A percentile compares a stretch with the other conserved stretches of the same genome.
Evolutionary conservation across 2,113 vertebrate genomes (phyloP).

Genomic region (Uropsilus gracilis): DNA sequence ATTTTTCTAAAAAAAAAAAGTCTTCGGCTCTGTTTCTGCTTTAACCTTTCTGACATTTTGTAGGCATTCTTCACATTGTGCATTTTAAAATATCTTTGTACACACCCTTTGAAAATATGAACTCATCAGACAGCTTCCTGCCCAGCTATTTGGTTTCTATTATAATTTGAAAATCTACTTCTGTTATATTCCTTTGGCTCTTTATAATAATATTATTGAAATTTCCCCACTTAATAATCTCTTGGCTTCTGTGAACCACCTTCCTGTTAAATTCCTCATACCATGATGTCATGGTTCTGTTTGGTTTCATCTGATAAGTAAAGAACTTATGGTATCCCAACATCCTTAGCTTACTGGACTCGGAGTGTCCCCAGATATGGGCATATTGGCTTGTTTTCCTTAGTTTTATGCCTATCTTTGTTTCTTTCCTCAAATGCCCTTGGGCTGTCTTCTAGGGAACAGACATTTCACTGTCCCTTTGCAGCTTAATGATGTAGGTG

Average conservation of each 20-base stretch:
- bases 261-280: not conserved
- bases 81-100: not conserved
- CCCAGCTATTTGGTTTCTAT: not conserved
- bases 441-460: not conserved
- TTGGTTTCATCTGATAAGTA: conserved; percentile 18
- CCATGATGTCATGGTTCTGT: not conserved
- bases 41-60: not conserved
- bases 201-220: not conserved
- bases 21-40: not conserved
- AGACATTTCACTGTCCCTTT: not conserved
- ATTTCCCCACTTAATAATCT: not conserved
- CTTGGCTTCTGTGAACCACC: not conserved
- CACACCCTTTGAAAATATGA: not conserved
- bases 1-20: not conserved
- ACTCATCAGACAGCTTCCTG: not conserved
- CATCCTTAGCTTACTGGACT: not conserved
- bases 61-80: not conserved
- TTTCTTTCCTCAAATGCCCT: not conserved
- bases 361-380: not conserved
- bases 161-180: not conserved
- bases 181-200: not conserved
- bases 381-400: not conserved
- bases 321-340: not conserved
- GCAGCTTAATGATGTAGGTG: not conserved
- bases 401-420: not conserved